Percentiles rank a stretch among this genome's conserved stretches.
Conservation (phyloP, 92 coral and sea anemone species). For the Scolanthus callimorphus region DNA sequence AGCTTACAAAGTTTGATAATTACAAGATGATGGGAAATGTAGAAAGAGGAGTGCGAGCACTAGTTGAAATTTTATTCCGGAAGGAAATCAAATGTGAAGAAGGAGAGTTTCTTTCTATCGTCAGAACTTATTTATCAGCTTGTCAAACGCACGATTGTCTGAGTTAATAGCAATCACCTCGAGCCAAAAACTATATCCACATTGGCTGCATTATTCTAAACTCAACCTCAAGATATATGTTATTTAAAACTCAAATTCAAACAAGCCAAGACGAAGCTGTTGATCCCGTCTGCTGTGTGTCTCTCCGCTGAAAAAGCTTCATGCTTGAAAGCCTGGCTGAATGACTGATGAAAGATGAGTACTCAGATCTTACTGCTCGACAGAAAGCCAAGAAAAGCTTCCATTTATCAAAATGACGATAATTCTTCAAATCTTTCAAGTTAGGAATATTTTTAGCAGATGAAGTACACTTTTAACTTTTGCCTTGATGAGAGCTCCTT, state of each 20-base stretch:
- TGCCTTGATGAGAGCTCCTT: conserved; percentile 20
- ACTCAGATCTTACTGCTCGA: not conserved
- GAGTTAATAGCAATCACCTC: too few relatives aligned
- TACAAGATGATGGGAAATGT: not conserved
- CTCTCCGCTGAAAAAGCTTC: too few relatives aligned
- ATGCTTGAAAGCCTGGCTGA: not conserved
- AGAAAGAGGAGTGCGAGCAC: not conserved
- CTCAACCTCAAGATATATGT: too few relatives aligned
- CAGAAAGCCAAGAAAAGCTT: conserved; percentile 1
- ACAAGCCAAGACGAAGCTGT: too few relatives aligned
- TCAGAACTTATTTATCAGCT: not conserved
- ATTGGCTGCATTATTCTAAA: too few relatives aligned
- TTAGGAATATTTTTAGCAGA: not conserved
- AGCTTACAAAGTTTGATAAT: not conserved
- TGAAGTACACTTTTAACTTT: conserved; percentile 3
- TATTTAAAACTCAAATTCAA: too few relatives aligned
- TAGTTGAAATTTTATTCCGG: conserved; percentile 5
- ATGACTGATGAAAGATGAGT: not conserved
- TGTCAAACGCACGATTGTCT: too few relatives aligned
- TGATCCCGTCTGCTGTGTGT: too few relatives aligned
- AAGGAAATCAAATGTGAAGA: too few relatives aligned
- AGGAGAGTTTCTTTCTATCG: too few relatives aligned
- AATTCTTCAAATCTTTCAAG: not conserved
- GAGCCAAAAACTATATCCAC: too few relatives aligned
- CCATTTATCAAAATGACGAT: not conserved